Evolutionary conservation across 1,140 invertebrate genomes (phyloP), one percentile per base, ranked within the genome.

Genomic region (Drosophila nebulosa): DNA sequence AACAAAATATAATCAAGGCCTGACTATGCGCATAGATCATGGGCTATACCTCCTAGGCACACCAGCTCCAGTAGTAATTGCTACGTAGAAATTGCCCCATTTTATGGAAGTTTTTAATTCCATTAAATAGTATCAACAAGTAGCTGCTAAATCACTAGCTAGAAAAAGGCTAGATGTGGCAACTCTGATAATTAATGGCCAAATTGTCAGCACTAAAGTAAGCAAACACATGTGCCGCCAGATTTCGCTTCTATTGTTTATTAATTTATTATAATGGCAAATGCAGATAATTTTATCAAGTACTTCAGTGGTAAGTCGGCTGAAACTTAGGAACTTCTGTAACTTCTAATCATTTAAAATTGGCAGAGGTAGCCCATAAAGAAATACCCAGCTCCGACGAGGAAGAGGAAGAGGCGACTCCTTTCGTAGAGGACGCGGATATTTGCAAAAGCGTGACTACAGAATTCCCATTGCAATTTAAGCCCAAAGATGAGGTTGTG

Each of bases 381-480:
- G 66, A 70, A 4, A 46, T 80, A 22, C 67, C 74, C 2, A 79
- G 50, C 32, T 86, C 80, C 1, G 78, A 83, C 9, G 89, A 89
- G 12, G 80, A 89, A 12, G 80, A 89, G 14, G 64, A 55, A 3
- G 75, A 85, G 12, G 24, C 1, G 14, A 16, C 7, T 9, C 1
- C 6, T 2, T 10, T 46, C 6, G 67, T 78, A 10, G 70, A 68
- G 1, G 90, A 91, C 39, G 71, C 51, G 4, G 81, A 91, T 64
- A 91, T 74, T 42, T 91, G 89, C 46, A 59, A 69, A 4, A 65
- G 90, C 22, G 57, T 91, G 9, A 62, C 67, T 3, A 35, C 50
- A 4, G 7, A 60, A 9, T 91, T 91, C 51, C 32, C 35, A 10
- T 32, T 64, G 5, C 74, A 90, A n/a, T 81, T 67, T 14, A 63